Evolutionary conservation across 1,140 invertebrate genomes (phyloP), one percentile per base, ranked within the genome.

Genomic region (Trissolcus basalis): DNA sequence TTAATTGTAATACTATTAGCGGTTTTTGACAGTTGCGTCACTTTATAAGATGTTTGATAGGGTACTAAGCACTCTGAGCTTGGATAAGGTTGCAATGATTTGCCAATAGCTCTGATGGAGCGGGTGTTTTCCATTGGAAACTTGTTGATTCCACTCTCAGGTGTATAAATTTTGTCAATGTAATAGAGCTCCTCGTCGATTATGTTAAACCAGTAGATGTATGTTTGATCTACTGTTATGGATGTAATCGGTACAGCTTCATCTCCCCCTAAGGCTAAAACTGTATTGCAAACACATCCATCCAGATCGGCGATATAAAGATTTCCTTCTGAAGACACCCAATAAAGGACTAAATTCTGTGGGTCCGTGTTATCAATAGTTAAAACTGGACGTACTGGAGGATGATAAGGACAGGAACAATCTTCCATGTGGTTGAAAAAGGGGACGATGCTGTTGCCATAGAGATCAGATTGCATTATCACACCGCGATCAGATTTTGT

Each of bases 41-140:
- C 83, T 12, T 89, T 83, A 14, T 90, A 89, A 11, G 84, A 76
- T 43, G 89, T 86, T 76, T 90, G 86, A 55, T 87, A 87, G 0
- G 93, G 93, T 47, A 90, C 90, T 1, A 96, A 82, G 80, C 95
- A 96, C 7, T 91, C 86, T n/a, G 89, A 84, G n/a, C 84, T 87
- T 27, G 94, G 94, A 85, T 93, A 93, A 0, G 93, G 93, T 83
- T 96, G 95, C 14, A 93, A 87, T n/a, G 92, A 92, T 36, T 91
- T 88, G 12, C 94, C 94, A 67, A 93, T 89, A 0, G 94, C 92
- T 79, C 91, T 86, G 13, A 96, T 92, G 78, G 91, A 90, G 70
- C 85, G 36, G 36, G 86, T 80, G 63, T 82, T 86, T 55, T 65
- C 72, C 15, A 80, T 50, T 32, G 71, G 73, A 12, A 80, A 80